phyloP scores from a whole-genome alignment of 2,797 vertebrate genomes.

The Peromyscus eremicus region DNA sequence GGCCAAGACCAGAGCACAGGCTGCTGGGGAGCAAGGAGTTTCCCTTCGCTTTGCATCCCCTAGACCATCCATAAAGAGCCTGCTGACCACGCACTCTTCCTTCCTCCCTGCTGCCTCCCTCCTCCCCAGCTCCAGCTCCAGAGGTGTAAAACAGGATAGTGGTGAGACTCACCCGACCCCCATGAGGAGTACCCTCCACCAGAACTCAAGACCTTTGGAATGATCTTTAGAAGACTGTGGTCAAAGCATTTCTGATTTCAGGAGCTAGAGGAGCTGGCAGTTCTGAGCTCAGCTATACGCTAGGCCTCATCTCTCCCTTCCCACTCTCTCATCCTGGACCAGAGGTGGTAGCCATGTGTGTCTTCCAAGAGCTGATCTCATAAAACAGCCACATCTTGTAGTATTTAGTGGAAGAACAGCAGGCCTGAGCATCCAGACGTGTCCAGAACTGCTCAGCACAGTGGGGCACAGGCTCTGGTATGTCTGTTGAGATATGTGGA shows the following conservation, averaged over 20 bases:
- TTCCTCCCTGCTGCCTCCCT: background rate
- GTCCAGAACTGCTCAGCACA: background rate
- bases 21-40: slow-evolving; percentile 82
- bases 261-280: background rate
- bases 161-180: slow-evolving; percentile 59
- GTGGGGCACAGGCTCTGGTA: fast-evolving
- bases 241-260: slow-evolving; percentile 46
- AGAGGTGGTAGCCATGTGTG: background rate
- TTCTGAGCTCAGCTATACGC: slow-evolving; percentile 12
- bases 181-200: background rate
- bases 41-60: slow-evolving; percentile 85
- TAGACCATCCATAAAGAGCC: slow-evolving; percentile 84
- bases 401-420: background rate
- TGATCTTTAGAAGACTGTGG: slow-evolving; percentile 78
- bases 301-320: background rate
- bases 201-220: background rate
- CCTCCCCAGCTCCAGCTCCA: slow-evolving; percentile 22
- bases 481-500: background rate
- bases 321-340: background rate
- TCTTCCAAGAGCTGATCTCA: background rate
- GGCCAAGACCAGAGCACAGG: slow-evolving; percentile 85
- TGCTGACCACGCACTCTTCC: slow-evolving; percentile 84
- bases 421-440: background rate
- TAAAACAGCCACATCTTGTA: background rate
- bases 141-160: slow-evolving; percentile 69